phyloP scores from a whole-genome alignment of 2,888 invertebrate species.

The Rhagonycha fulva region DNA sequence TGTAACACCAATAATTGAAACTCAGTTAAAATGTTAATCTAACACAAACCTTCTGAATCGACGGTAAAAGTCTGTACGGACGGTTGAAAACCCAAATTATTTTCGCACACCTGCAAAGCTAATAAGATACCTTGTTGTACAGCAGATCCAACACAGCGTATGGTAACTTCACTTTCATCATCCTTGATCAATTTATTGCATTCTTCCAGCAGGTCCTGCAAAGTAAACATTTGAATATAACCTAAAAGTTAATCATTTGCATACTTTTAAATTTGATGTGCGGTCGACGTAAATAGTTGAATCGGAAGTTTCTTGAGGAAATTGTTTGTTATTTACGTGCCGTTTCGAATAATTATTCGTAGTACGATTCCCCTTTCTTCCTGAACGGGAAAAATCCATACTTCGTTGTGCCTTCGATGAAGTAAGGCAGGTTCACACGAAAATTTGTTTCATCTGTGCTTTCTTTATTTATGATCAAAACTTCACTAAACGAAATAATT shows the following conservation, averaged over 20 bases:
- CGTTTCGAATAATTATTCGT: not conserved
- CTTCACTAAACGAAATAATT: no score
- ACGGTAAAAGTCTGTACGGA: constrained; percentile 82
- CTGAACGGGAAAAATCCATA: not conserved
- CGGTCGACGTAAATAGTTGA: not conserved
- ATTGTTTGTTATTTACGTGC: not conserved
- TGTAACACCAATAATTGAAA: constrained; percentile 67
- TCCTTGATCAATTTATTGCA: constrained; percentile 78
- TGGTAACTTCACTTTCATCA: constrained; percentile 74
- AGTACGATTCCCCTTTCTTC: not conserved
- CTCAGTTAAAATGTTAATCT: not conserved
- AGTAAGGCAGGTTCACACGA: not conserved
- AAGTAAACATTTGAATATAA: constrained; percentile 1
- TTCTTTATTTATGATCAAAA: not conserved
- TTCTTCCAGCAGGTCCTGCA: constrained; percentile 73
- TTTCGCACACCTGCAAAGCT: constrained; percentile 75
- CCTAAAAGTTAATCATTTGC: constrained; percentile 4
- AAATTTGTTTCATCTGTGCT: not conserved
- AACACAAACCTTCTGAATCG: not conserved
- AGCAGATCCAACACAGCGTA: constrained; percentile 90
- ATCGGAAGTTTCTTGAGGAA: not conserved
- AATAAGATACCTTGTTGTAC: constrained; percentile 84
- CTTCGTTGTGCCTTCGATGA: not conserved
- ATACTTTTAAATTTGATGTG: not conserved
- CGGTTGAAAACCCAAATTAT: constrained; percentile 70